Conservation (phyloP, 2,113 vertebrate species). For the Neogale vison region DNA sequence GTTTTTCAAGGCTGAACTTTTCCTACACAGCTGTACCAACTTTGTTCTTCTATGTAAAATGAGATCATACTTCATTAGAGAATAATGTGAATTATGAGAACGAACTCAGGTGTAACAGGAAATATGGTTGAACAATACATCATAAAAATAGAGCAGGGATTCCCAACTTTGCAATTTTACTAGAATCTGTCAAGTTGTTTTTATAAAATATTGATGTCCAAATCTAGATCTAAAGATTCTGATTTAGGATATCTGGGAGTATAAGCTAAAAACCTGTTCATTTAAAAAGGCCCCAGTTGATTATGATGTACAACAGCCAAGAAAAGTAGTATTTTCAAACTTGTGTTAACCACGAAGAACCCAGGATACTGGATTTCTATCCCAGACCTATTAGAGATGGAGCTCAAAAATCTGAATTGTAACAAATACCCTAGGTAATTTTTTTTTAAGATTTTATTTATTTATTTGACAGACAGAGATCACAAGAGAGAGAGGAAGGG, state of each 20-base stretch:
- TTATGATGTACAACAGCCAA: not conserved
- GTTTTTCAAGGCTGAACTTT: slow-evolving; percentile 17
- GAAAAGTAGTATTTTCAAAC: not conserved
- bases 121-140: slow-evolving; percentile 19
- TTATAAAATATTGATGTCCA: not conserved
- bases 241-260: not conserved
- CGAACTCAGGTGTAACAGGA: not conserved
- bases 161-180: slow-evolving; percentile 1
- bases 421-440: not conserved
- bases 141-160: not conserved
- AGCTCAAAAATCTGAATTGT: slow-evolving; percentile 42
- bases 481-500: too few species aligned
- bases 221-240: slow-evolving; percentile 25
- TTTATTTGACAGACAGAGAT: too few species aligned
- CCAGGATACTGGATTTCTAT: not conserved
- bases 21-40: not conserved
- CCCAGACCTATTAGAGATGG: not conserved
- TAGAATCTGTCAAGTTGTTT: not conserved
- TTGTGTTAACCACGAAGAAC: not conserved
- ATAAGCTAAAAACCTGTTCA: not conserved
- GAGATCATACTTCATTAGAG: not conserved
- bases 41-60: slow-evolving; percentile 12
- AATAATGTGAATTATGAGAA: not conserved
- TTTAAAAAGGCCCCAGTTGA: not conserved
- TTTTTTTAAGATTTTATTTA: not conserved